These are phyloP conservation scores for Germaria angustata DNA, from an alignment of 2,888 invertebrate species.

Conservation along the genomic window DNA sequence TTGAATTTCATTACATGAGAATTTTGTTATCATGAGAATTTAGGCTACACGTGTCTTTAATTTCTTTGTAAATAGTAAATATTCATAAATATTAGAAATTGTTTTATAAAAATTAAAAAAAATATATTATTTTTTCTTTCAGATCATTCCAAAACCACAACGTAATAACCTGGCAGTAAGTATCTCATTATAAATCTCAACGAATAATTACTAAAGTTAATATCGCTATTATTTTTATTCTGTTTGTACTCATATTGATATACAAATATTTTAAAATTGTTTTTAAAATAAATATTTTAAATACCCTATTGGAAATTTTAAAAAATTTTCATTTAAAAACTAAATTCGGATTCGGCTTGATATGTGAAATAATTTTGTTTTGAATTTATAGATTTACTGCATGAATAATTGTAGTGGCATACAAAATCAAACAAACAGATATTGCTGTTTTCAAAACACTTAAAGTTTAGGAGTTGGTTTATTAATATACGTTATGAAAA, in stretches of 20 bases:
- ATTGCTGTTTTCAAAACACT: too few relatives aligned
- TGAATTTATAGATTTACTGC: too few relatives aligned
- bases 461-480: too few relatives aligned
- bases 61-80: constrained; percentile 12
- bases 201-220: neutral
- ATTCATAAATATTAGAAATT: constrained; percentile 33
- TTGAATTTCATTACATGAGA: too few relatives aligned
- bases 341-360: too few relatives aligned
- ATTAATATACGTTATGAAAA: too few relatives aligned
- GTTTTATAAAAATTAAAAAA: constrained; percentile 10
- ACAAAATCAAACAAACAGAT: too few relatives aligned
- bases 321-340: too few relatives aligned
- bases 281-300: neutral
- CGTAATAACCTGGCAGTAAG: constrained; percentile 9
- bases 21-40: constrained; percentile 41
- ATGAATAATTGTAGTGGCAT: too few relatives aligned
- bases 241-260: neutral
- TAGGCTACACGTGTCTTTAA: constrained; percentile 44
- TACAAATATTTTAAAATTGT: neutral
- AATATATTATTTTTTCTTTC: constrained; percentile 1
- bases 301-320: neutral
- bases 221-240: neutral
- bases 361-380: too few relatives aligned
- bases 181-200: constrained; percentile 1
- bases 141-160: constrained; percentile 50